These are phyloP conservation scores for Teleiodes luculella DNA, from an alignment of 2,888 invertebrate genomes.

Conservation along the genomic window DNA sequence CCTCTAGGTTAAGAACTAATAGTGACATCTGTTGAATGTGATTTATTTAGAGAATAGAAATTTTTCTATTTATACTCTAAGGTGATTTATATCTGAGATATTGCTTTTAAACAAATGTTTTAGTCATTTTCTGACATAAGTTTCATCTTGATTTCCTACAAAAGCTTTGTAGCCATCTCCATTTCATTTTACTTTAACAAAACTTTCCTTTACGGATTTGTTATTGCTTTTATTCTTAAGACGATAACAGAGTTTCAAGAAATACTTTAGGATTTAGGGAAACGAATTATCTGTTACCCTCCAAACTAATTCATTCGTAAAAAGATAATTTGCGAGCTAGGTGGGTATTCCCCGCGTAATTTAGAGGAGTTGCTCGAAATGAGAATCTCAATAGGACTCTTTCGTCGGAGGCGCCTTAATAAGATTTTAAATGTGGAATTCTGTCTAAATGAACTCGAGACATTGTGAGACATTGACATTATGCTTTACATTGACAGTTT, in stretches of 20 bases:
- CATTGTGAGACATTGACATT: constrained; percentile 41
- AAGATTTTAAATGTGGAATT: constrained; percentile 65
- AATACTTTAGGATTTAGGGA: background rate
- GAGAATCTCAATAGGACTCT: constrained; percentile 33
- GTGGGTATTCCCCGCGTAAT: constrained; percentile 40
- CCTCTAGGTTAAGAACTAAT: no score
- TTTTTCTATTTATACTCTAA: no score
- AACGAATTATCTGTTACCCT: constrained; percentile 13
- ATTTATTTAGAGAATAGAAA: no score
- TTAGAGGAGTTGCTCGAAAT: constrained; percentile 42
- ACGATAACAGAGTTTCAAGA: background rate
- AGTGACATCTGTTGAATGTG: no score
- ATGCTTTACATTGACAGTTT: constrained; percentile 35
- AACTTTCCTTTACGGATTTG: background rate
- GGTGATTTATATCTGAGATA: no score
- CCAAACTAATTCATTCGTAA: constrained; percentile 32
- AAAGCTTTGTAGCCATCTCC: constrained; percentile 15
- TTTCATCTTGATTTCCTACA: background rate
- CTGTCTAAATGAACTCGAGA: constrained; percentile 51
- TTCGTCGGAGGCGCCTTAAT: constrained; percentile 47
- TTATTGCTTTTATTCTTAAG: background rate
- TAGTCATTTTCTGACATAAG: no score
- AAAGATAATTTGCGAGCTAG: constrained; percentile 48
- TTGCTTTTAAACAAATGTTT: no score
- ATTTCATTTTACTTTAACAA: background rate